A percentile compares a stretch with the other conserved stretches of the same genome.
Conservation (phyloP, 2,888 invertebrate species). For the Eilema depressum region DNA sequence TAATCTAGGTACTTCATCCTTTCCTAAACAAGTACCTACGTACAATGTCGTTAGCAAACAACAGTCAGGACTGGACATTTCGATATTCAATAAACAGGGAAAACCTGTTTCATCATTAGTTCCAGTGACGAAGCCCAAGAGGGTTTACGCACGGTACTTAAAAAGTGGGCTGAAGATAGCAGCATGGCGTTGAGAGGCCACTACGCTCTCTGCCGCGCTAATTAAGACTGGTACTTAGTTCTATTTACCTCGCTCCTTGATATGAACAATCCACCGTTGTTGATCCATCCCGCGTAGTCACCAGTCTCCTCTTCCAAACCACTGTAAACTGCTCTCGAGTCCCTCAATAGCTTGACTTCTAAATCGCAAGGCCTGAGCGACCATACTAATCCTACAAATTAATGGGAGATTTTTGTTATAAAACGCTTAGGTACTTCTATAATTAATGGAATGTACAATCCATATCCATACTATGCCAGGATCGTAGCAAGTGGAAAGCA, state of each 20-base stretch:
- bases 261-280: constrained; percentile 96
- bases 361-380: constrained; percentile 94
- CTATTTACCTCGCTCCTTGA: constrained; percentile 84
- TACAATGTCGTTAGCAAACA: too few species aligned
- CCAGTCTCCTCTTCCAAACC: constrained; percentile 93
- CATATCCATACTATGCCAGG: too few species aligned
- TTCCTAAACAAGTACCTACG: too few species aligned
- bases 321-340: constrained; percentile 90
- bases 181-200: too few species aligned
- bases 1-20: too few species aligned
- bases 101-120: too few species aligned
- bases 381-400: constrained; percentile 90
- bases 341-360: constrained; percentile 92
- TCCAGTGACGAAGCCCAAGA: too few species aligned
- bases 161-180: too few species aligned
- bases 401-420: neutral
- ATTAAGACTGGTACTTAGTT: neutral
- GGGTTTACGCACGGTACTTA: too few species aligned
- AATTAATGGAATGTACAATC: neutral
- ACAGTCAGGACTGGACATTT: too few species aligned
- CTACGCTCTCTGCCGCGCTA: neutral
- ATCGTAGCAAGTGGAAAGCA: too few species aligned
- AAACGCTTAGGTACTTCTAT: neutral
- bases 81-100: too few species aligned
- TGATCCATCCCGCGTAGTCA: constrained; percentile 94